Percentiles rank a stretch among this genome's conserved stretches.
Conservation (phyloP, 1,140 invertebrate species). For the Leptopilina boulardi region DNA sequence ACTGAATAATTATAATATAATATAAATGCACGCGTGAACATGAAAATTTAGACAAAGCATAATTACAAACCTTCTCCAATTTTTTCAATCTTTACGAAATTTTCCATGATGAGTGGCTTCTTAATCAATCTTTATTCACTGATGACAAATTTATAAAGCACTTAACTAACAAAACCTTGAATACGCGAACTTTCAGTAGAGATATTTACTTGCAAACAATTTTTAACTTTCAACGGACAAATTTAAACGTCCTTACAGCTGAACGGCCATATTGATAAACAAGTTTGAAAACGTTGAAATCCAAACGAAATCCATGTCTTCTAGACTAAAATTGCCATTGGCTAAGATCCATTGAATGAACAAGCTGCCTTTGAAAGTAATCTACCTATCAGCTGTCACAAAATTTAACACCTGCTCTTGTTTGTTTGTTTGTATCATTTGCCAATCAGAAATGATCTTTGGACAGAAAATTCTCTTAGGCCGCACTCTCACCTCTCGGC, state of each 20-base stretch:
- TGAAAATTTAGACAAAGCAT: background rate
- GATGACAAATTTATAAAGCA: background rate
- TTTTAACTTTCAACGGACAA: slow-evolving; percentile 57
- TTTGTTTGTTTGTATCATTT: no score
- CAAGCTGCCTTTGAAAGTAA: no score
- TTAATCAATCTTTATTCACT: background rate
- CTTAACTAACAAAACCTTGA: background rate
- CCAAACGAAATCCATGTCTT: no score
- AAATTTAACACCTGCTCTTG: no score
- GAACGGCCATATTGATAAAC: slow-evolving; percentile 61
- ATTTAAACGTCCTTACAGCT: slow-evolving; percentile 62
- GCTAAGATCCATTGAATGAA: no score
- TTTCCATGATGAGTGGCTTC: slow-evolving; percentile 81
- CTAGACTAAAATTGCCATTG: no score
- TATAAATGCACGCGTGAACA: background rate
- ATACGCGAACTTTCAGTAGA: background rate
- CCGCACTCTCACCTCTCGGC: no score
- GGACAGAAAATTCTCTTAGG: no score
- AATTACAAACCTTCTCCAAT: slow-evolving; percentile 89
- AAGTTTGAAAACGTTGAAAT: slow-evolving; percentile 46
- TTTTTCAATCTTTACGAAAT: slow-evolving; percentile 95
- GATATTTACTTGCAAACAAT: slow-evolving; percentile 2
- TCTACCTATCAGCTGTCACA: no score
- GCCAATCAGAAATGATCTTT: no score
- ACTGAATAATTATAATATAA: slow-evolving; percentile 13